Evolutionary conservation across 2,797 vertebrate genomes (phyloP), one percentile per base, ranked within the genome.

Genomic region (Sebastes vulpes): DNA sequence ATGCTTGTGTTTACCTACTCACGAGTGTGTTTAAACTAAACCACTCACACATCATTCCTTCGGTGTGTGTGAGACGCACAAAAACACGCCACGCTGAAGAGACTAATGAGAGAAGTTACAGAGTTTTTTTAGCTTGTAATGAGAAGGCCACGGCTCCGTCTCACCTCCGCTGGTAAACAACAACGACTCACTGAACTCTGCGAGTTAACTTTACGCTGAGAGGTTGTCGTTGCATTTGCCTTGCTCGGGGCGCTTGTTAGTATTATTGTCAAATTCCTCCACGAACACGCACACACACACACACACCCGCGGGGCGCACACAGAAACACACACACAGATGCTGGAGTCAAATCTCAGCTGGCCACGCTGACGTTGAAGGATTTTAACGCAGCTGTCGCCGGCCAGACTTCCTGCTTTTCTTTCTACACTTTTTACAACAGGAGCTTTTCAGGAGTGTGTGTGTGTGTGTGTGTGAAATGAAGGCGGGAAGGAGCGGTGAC

Each of bases 261-360:
- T 38, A 56, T 88, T 80, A 75, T 89, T 84, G 84, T 90, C 72
- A 78, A 77, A 87, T 65, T 77, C 81, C 69, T 75, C 31, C 57
- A 65, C 79, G 72, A 64, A 32, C 68, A 23, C 3, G 0, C 35
- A 59, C 42, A 21, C 60, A 57, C 4, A 14, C 35, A 59, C 65
- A 81, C 64, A 70, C 70, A 85, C 67, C 3, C 67, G n/a, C 68
- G 76, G 20, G 3, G 3, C 59, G 14, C 61, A 35, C 32, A 21
- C n/a, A 50, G 1, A 46, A 0, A 57, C 4, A 68, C 35, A 65
- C 65, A 81, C 64, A 70, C 70, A 85, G 67, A 90, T 64, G 73
- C 85, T 85, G 86, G 82, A 87, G 84, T 86, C 66, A 83, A 78
- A 89, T 83, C 89, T 88, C 87, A 86, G 81, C 70, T 67, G 85